Base-by-base conservation (phyloP, 2,797 vertebrate species). In the Ctenosaura bakeri region DNA sequence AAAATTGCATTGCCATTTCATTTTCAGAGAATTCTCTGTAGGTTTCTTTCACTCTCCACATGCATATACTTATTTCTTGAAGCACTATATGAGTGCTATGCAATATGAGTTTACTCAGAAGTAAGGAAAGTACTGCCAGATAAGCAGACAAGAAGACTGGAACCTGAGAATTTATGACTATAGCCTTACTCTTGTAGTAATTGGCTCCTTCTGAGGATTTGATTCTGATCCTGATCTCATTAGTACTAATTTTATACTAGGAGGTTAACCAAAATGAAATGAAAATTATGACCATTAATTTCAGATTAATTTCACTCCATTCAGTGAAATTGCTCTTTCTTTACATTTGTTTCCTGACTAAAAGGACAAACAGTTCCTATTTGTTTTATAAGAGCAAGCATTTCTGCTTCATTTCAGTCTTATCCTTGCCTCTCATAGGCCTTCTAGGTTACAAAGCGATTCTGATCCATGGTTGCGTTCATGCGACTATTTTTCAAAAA, bases 401-500 rank as follows among this genome's bases (percentile, higher is more conserved):
- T 50, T 66, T 69, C 54, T 66, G 54, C 66, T 88, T 62, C 24
- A 38, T 54, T 32, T 59, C 52, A 52, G 6, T 85, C 69, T 22
- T 50, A 81, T 10, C n/a, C 22, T 86, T 85, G 22, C 18, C 64
- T 66, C 54, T 76, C n/a, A 3, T 74, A 35, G 59, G 73, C 46
- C n/a, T 69, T 64, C 64, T 20, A 64, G 86, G 52, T 46, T 85
- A 64, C 83, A 74, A 64, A 35, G 83, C 38, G 52, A 89, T 79
- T 64, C 29, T 59, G 74, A 69, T 85, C 74, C 29, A 35, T 62
- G 71, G 66, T 56, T 80, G 62, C 66, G 38, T 66, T 82, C 83
- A 73, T 56, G 18, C 20, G 62, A 83, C 50, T 86, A 90, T 86
- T 90, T 89, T 35, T 84, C 14, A 6, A n/a, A 85, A 64, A 88